Evolutionary conservation across 1,140 invertebrate species (phyloP), one percentile per base, ranked within the genome.

Genomic region (Leptinotarsa undecemlineata): DNA sequence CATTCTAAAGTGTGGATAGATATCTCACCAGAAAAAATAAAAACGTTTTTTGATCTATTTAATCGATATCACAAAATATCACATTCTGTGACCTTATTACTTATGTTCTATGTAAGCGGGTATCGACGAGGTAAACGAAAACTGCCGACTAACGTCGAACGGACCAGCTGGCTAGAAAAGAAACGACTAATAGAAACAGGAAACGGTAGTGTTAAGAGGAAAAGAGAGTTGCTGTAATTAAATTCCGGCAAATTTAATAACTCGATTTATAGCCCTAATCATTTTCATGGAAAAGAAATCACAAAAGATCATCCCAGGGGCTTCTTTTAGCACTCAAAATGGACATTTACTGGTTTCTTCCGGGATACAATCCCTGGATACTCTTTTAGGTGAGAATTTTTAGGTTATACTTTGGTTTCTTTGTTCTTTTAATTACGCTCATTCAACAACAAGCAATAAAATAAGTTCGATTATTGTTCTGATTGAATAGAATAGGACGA

Each of bases 361-460:
- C 61, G 92, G 92, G 23, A 89, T 93, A 78, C 90, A 90, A 47
- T 92, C 91, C n/a, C 79, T 93, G 51, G 92, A 93, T 86, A 84
- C 88, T 77, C 84, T 92, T 75, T 85, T 93, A 79, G 92, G 92
- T 90, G 77, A 78, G 74, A 68, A 63, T 68, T 70, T 76, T 60
- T 76, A 77, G 74, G 70, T 80, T 79, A 76, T 48, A 68, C 48
- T 71, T 73, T 70, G 57, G 57, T 74, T 81, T 81, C 47, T 81
- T 75, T 71, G 74, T 81, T 77, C 73, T 72, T 76, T 76, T 75
- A 64, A 21, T n/a, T 47, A 20, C 33, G 68, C 2, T 19, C 20
- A 64, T 42, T 42, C 8, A 42, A 42, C 33, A 42, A 11, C 33
- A 42, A 11, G 33, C 1, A 42, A 3, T 42, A 11, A 42, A 42